Evolutionary conservation across 2,113 vertebrate genomes (phyloP).

Genomic region (Triplophysa rosa): DNA sequence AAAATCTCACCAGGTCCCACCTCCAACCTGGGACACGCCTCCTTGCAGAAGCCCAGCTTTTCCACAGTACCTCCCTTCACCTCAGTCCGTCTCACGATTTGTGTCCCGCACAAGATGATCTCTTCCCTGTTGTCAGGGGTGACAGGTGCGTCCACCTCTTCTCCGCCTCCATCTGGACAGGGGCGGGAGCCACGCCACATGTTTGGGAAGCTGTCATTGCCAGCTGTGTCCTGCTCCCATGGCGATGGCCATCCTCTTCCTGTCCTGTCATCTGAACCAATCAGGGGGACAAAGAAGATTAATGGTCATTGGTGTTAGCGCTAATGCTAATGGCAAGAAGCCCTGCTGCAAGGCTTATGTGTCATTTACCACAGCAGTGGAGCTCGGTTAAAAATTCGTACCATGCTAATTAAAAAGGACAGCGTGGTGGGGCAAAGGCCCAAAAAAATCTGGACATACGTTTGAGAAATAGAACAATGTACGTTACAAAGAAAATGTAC

Average conservation of each 20-base stretch:
- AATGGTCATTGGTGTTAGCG: slow-evolving; percentile 55
- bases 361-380: slow-evolving; percentile 1
- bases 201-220: slow-evolving; percentile 62
- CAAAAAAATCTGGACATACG: too few species aligned
- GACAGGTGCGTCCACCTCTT: slow-evolving; percentile 67
- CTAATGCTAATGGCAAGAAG: slow-evolving; percentile 45
- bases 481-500: too few species aligned
- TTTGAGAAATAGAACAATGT: too few species aligned
- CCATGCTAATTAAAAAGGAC: neutral
- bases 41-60: neutral
- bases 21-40: slow-evolving; percentile 9
- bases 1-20: slow-evolving; percentile 66
- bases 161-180: slow-evolving; percentile 72
- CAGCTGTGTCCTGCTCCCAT: slow-evolving; percentile 65
- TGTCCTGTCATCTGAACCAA: slow-evolving; percentile 71
- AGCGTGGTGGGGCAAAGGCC: slow-evolving; percentile 9
- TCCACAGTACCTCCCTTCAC: slow-evolving; percentile 56
- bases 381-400: slow-evolving; percentile 14
- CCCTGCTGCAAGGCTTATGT: slow-evolving; percentile 21
- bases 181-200: slow-evolving; percentile 57
- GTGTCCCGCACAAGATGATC: slow-evolving; percentile 67
- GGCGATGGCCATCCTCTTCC: slow-evolving; percentile 67
- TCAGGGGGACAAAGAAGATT: slow-evolving; percentile 72
- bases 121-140: slow-evolving; percentile 65
- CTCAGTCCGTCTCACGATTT: slow-evolving; percentile 68